Conservation (phyloP, 2,888 invertebrate species). For the Zygaena filipendulae region DNA sequence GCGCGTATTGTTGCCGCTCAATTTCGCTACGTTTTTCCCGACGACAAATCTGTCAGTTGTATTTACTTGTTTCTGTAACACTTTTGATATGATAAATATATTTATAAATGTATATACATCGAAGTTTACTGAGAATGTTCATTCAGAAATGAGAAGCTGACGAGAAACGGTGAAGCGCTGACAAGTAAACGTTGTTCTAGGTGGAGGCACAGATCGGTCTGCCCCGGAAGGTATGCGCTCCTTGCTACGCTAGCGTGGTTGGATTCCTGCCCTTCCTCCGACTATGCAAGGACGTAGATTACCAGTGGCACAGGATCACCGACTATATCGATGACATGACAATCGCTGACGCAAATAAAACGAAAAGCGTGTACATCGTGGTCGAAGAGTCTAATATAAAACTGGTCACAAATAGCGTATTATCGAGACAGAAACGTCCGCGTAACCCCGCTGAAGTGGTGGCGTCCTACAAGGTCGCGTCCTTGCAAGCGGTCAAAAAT, state of each 20-base stretch:
- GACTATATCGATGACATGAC: constrained; percentile 18
- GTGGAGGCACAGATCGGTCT: constrained; percentile 26
- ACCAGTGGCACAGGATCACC: constrained; percentile 25
- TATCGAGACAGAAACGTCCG: background rate
- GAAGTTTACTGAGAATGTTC: too few species aligned
- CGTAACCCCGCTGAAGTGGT: constrained; percentile 3
- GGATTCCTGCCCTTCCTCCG: constrained; percentile 25
- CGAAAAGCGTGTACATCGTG: constrained; percentile 25
- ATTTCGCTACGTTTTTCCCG: too few species aligned
- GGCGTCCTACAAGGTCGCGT: constrained; percentile 12
- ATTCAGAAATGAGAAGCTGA: too few species aligned
- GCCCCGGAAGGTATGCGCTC: constrained; percentile 29
- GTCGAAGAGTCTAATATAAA: constrained; percentile 15
- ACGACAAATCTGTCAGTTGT: too few species aligned
- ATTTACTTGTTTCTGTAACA: too few species aligned
- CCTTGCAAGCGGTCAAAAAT: too few species aligned
- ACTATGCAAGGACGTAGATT: constrained; percentile 25
- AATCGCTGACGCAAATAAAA: constrained; percentile 16
- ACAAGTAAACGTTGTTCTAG: constrained; percentile 34
- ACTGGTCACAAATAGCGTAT: constrained; percentile 3
- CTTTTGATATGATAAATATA: too few species aligned
- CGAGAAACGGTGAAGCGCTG: constrained; percentile 15
- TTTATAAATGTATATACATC: too few species aligned
- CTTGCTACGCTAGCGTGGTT: constrained; percentile 21
- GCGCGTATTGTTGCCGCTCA: too few species aligned